Base-by-base conservation (phyloP, 2,113 vertebrate species). In the Oxyura jamaicensis region DNA sequence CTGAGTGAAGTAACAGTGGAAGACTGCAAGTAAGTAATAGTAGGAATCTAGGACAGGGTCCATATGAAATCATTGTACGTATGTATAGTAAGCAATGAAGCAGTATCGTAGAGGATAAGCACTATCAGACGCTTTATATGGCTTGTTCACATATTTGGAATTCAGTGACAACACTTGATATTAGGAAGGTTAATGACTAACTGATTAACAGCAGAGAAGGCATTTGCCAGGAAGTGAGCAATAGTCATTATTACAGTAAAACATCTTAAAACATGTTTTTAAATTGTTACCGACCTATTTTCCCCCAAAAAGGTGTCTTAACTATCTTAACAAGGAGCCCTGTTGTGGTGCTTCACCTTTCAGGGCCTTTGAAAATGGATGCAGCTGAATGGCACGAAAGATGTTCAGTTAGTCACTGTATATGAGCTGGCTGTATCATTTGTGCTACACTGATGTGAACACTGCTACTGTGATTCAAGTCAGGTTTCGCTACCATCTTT, bases 181-280 rank as follows among this genome's bases (percentile, higher is more conserved):
- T 95, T 93, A 84, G 65, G 23, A 97, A 96, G 91, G 90, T 96
- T 97, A 97, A 97, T 97, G 87, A 96, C 90, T 91, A 81, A 86
- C 95, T 95, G 95, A 97, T 97, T 97, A 97, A 97, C 91, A 97
- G 83, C 78, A 90, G 86, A 93, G 73, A 96, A 93, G 63, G 53
- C 81, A 95, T 96, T 96, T 97, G 72, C 91, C 91, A 96, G 82
- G 83, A 95, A 97, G 89, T 96, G 95, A 97, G 91, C 92, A 97
- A 58, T 77, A 97, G 93, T 93, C 91, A 91, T 87, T 96, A 52
- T 83, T 87, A 78, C 18, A 3, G 78, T 42, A 90, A 95, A 80
- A 71, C 52, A 41, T 96, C 84, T 91, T 90, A 93, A 95, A 95
- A 81, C 75, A 89, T 75, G 6, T 5, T 86, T 96, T 93, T 50